Percentiles rank a stretch among this genome's conserved stretches.
These are phyloP conservation scores for Limosa lapponica DNA, from an alignment of 2,797 vertebrate species.

Conservation along the genomic window DNA sequence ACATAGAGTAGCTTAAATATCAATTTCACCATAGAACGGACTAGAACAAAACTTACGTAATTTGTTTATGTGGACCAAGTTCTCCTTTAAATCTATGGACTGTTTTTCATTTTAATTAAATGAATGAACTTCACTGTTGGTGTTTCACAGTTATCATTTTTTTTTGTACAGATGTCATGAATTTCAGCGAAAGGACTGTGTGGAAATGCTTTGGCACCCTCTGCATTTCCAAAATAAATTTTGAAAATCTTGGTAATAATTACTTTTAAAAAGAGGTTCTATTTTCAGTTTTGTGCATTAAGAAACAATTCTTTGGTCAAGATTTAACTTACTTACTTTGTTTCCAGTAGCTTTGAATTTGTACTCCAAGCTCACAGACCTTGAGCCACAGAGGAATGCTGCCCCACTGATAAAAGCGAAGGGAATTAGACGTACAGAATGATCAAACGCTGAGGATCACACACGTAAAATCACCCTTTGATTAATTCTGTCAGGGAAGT, in stretches of 20 bases:
- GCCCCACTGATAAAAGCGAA: not conserved
- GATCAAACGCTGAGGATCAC: not conserved
- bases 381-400: not conserved
- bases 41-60: slow-evolving; percentile 18
- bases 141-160: slow-evolving; percentile 36
- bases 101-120: slow-evolving; percentile 68
- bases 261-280: not conserved
- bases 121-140: slow-evolving; percentile 50
- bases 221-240: slow-evolving; percentile 51
- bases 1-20: slow-evolving; percentile 35
- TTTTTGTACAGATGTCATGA: slow-evolving; percentile 11
- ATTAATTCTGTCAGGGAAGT: not conserved
- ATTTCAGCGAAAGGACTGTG: slow-evolving; percentile 4
- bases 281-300: not conserved
- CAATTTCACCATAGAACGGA: slow-evolving; percentile 17
- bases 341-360: slow-evolving; percentile 4
- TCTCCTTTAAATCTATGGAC: slow-evolving; percentile 65
- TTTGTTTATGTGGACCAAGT: slow-evolving; percentile 57
- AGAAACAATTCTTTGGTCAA: not conserved
- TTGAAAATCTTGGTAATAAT: not conserved
- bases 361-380: not conserved
- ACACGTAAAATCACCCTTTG: not conserved
- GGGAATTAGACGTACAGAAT: not conserved
- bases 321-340: not conserved
- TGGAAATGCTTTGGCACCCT: slow-evolving; percentile 36